phyloP scores from a whole-genome alignment of 1,140 invertebrate species.

The Cecropterus lyciades region DNA sequence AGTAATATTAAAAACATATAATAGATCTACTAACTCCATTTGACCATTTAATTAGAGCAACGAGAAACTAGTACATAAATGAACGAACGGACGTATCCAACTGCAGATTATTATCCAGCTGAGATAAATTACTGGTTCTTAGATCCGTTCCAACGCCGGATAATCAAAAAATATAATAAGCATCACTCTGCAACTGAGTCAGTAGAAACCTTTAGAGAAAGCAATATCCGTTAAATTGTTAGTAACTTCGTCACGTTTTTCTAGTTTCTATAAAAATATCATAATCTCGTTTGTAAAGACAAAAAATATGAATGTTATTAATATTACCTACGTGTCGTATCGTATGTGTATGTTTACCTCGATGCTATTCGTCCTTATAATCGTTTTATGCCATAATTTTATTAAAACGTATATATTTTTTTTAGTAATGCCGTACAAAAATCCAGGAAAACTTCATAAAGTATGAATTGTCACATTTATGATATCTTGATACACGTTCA shows the following conservation, averaged over 20 bases:
- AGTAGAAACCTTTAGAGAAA: constrained; percentile 26
- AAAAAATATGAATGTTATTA: too few species aligned
- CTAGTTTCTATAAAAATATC: not conserved
- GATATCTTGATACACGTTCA: not conserved
- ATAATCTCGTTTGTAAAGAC: not conserved
- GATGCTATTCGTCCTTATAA: too few species aligned
- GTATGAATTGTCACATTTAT: not conserved
- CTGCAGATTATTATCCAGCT: not conserved
- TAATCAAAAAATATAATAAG: constrained; percentile 30
- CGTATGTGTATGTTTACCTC: too few species aligned
- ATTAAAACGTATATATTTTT: too few species aligned
- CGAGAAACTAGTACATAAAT: constrained; percentile 13
- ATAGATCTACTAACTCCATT: not conserved
- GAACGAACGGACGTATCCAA: constrained; percentile 20
- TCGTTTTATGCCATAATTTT: too few species aligned
- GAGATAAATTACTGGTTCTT: constrained; percentile 23
- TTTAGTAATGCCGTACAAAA: too few species aligned
- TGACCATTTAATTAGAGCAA: constrained; percentile 6
- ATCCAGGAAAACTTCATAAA: not conserved
- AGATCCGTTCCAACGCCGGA: constrained; percentile 21
- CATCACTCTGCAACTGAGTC: constrained; percentile 8
- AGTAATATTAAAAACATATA: not conserved
- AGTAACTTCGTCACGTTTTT: not conserved
- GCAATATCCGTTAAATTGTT: constrained; percentile 16
- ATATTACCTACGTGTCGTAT: too few species aligned